A percentile compares a stretch with the other conserved stretches of the same genome.
These are phyloP conservation scores for Drosophila elegans DNA, from an alignment of 1,140 invertebrate species.

Conservation along the genomic window DNA sequence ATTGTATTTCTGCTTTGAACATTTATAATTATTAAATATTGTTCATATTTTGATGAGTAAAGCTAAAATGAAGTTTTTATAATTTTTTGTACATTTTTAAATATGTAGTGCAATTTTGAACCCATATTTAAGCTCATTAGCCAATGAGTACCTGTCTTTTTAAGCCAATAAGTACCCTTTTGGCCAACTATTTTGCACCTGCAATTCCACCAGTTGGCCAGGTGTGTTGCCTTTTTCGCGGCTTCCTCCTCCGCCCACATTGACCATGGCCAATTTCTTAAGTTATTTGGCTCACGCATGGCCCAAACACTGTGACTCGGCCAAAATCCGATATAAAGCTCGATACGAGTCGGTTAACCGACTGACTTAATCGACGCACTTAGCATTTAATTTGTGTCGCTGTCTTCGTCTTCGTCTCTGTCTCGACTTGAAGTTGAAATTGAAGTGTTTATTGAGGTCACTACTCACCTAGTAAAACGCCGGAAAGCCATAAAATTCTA, in stretches of 20 bases:
- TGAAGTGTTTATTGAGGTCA: slow-evolving; percentile 59
- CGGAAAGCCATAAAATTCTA: slow-evolving; percentile 84
- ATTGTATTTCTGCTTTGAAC: too few species aligned
- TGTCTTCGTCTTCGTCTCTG: slow-evolving; percentile 14
- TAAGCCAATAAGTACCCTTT: neutral
- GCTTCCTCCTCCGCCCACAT: slow-evolving; percentile 21
- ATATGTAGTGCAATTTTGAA: too few species aligned
- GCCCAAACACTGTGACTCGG: slow-evolving; percentile 36
- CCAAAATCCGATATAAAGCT: slow-evolving; percentile 6
- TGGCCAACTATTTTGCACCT: slow-evolving; percentile 9
- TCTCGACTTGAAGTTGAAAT: slow-evolving; percentile 16
- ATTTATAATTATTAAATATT: too few species aligned
- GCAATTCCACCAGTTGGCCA: slow-evolving; percentile 15
- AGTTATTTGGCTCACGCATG: slow-evolving; percentile 74
- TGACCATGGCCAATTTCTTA: slow-evolving; percentile 47
- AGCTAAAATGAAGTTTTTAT: too few species aligned
- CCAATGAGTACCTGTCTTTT: neutral
- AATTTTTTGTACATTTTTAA: too few species aligned
- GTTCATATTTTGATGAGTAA: too few species aligned
- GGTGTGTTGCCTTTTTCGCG: slow-evolving; percentile 8
- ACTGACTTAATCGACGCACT: slow-evolving; percentile 72
- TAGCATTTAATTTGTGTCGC: slow-evolving; percentile 75
- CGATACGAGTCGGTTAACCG: slow-evolving; percentile 22
- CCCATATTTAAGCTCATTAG: neutral
- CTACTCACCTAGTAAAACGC: slow-evolving; percentile 84